Evolutionary conservation across 2,113 vertebrate species (phyloP).

Genomic region (Pollimyrus isidori): DNA sequence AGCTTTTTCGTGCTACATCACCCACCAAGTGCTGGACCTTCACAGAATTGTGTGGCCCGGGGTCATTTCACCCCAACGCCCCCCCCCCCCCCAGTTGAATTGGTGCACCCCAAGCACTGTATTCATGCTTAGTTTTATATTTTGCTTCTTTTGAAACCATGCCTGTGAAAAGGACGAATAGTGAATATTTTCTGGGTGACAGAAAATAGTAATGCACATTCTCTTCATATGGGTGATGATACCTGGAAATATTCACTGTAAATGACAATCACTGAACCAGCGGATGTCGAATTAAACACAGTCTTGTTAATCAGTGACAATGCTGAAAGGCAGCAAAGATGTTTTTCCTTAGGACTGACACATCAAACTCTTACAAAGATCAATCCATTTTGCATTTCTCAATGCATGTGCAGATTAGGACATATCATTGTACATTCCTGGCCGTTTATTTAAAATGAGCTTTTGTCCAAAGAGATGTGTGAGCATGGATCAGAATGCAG

Average conservation of each 20-base stretch:
- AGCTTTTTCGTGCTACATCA: not conserved
- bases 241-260: not conserved
- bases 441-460: not conserved
- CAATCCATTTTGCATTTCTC: not conserved
- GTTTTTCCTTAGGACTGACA: not conserved
- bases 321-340: not conserved
- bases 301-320: not conserved
- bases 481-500: not conserved
- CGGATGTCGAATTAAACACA: not conserved
- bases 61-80: not conserved
- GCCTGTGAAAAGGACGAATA: not conserved
- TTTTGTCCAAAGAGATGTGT: not conserved
- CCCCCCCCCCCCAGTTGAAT: not conserved
- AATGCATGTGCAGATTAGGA: not conserved
- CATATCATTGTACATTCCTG: not conserved
- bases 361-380: not conserved
- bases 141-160: not conserved
- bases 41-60: not conserved
- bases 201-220: not conserved
- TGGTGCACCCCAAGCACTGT: not conserved
- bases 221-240: not conserved
- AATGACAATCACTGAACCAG: not conserved
- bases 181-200: not conserved
- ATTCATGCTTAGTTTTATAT: not conserved
- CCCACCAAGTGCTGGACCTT: not conserved